Percentiles rank a stretch among this genome's conserved stretches.
phyloP scores from a whole-genome alignment of 2,888 invertebrate species.

The Eristalinus sepulchralis region DNA sequence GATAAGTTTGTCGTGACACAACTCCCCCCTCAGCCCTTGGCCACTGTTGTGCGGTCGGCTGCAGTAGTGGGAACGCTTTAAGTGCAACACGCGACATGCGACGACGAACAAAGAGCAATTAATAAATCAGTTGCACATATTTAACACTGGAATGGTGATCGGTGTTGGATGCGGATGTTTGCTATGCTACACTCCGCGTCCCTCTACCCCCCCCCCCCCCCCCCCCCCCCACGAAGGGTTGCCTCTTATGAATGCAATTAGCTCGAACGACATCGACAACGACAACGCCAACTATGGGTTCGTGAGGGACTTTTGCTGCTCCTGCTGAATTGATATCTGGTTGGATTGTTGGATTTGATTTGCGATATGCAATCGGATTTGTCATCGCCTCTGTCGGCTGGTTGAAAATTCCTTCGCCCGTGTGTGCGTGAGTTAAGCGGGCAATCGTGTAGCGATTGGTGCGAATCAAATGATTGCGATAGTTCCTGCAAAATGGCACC shows the following conservation, averaged over 20 bases:
- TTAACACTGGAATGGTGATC: conserved; percentile 51
- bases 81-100: conserved; percentile 68
- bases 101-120: conserved; percentile 64
- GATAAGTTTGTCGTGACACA: conserved; percentile 40
- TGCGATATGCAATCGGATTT: conserved; percentile 34
- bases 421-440: background rate
- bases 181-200: conserved; percentile 31
- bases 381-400: background rate
- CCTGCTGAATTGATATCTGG: conserved; percentile 36
- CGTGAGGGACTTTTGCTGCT: too few species aligned
- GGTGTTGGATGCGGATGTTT: conserved; percentile 47
- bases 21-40: background rate
- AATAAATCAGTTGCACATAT: conserved; percentile 68
- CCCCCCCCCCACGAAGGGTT: background rate
- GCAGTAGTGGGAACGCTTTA: conserved; percentile 55
- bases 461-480: too few species aligned
- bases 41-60: background rate
- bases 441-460: too few species aligned
- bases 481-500: too few species aligned
- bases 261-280: background rate
- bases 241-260: conserved; percentile 33
- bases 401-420: background rate
- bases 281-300: conserved; percentile 15
- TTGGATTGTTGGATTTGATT: conserved; percentile 59
- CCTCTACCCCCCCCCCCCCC: background rate